Conservation (phyloP, 2,888 invertebrate species). For the Mayetiola destructor region DNA sequence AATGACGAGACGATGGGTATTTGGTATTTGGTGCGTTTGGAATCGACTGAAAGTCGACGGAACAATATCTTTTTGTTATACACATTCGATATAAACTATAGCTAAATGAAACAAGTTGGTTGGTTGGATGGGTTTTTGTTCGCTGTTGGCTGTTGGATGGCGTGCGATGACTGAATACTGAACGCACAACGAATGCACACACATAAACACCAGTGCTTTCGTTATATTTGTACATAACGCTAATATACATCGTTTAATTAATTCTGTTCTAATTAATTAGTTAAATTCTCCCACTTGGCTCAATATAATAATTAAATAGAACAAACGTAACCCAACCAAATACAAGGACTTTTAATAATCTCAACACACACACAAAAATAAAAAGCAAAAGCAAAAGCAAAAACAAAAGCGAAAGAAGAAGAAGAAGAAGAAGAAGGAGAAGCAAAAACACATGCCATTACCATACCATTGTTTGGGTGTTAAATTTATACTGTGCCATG, state of each 20-base stretch:
- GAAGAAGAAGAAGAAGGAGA: no score
- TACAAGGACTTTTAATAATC: constrained; percentile 8
- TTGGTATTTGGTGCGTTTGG: not conserved
- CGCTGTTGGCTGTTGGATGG: no score
- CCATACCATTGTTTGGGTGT: no score
- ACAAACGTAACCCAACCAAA: not conserved
- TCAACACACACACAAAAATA: not conserved
- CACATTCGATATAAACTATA: not conserved
- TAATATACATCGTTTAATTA: constrained; percentile 12
- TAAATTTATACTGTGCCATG: no score
- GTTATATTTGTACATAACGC: not conserved
- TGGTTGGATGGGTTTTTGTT: no score
- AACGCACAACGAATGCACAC: not conserved
- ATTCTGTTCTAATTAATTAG: constrained; percentile 13
- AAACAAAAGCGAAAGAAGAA: no score
- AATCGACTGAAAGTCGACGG: constrained; percentile 2
- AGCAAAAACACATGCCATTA: no score
- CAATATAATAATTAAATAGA: not conserved
- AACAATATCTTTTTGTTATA: no score
- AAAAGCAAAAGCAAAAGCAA: no score
- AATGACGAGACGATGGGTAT: no score
- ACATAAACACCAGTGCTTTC: not conserved
- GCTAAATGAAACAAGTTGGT: no score
- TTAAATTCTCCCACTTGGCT: constrained; percentile 11
- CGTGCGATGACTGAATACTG: no score